Conservation (phyloP, 1,140 invertebrate species). For the Mesaphorura yosii region DNA sequence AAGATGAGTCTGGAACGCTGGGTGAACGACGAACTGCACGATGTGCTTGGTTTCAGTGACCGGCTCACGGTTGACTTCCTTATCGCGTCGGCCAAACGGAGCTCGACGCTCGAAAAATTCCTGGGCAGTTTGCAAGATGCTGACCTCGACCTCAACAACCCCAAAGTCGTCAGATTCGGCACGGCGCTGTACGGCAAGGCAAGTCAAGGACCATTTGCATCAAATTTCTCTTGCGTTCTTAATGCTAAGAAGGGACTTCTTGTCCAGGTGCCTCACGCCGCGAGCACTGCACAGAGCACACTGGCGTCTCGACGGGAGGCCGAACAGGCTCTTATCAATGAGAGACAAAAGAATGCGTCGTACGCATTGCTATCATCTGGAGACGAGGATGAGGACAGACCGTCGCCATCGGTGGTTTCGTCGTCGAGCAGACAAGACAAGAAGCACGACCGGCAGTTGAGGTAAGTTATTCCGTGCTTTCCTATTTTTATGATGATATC, state of each 20-base stretch:
- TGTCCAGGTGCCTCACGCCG: conserved; percentile 22
- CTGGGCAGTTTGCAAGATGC: conserved; percentile 39
- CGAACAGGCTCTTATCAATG: conserved; percentile 18
- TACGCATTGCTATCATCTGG: conserved; percentile 25
- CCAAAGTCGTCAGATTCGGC: conserved; percentile 32
- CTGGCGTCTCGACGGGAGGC: conserved; percentile 15
- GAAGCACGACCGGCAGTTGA: conserved; percentile 15
- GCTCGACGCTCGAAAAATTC: conserved; percentile 37
- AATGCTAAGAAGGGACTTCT: too few species aligned
- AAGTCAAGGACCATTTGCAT: not conserved
- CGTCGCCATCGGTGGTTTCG: not conserved
- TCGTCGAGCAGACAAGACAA: not conserved
- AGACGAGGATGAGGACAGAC: conserved; percentile 21
- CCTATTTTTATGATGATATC: too few species aligned
- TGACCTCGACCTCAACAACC: conserved; percentile 39
- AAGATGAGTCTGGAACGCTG: conserved; percentile 34
- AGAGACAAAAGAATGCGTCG: conserved; percentile 20
- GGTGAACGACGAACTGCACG: conserved; percentile 44
- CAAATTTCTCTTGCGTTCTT: too few species aligned
- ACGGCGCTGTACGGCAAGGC: conserved; percentile 34
- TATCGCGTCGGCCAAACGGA: conserved; percentile 40
- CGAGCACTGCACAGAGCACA: conserved; percentile 12
- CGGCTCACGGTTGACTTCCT: conserved; percentile 42
- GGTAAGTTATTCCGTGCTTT: conserved; percentile 6
- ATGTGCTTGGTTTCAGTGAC: conserved; percentile 45